phyloP scores from a whole-genome alignment of 1,140 invertebrate species.

The Brachionus asplanchnoidis region DNA sequence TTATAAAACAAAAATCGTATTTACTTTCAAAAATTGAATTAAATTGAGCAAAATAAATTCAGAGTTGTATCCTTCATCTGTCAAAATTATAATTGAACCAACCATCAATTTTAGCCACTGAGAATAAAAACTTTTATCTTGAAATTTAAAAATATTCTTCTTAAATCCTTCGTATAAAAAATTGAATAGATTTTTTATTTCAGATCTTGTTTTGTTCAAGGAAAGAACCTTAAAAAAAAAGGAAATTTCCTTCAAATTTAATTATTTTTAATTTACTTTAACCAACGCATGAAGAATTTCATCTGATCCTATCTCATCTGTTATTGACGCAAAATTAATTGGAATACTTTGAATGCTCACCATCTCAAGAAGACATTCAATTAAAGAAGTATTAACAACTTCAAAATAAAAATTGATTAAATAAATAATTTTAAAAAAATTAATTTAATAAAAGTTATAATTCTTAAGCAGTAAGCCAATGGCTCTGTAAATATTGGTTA shows the following conservation, averaged over 20 bases:
- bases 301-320: background rate
- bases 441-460: background rate
- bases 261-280: background rate
- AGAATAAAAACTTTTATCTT: background rate
- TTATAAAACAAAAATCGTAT: background rate
- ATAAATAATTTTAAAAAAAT: background rate
- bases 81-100: background rate
- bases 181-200: background rate
- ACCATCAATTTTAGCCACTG: background rate
- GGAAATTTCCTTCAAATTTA: background rate
- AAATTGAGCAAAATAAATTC: constrained; percentile 7
- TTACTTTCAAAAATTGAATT: constrained; percentile 21
- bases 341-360: background rate
- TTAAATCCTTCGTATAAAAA: background rate
- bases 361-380: background rate
- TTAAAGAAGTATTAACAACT: background rate
- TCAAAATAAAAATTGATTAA: background rate
- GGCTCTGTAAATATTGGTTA: no score
- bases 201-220: background rate
- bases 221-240: background rate
- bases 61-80: background rate
- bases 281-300: background rate
- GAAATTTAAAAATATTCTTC: background rate
- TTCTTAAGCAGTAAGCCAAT: no score
- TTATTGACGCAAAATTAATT: background rate